Evolutionary conservation across 2,797 vertebrate genomes (phyloP), one percentile per base, ranked within the genome.

Genomic region (Helarctos malayanus): DNA sequence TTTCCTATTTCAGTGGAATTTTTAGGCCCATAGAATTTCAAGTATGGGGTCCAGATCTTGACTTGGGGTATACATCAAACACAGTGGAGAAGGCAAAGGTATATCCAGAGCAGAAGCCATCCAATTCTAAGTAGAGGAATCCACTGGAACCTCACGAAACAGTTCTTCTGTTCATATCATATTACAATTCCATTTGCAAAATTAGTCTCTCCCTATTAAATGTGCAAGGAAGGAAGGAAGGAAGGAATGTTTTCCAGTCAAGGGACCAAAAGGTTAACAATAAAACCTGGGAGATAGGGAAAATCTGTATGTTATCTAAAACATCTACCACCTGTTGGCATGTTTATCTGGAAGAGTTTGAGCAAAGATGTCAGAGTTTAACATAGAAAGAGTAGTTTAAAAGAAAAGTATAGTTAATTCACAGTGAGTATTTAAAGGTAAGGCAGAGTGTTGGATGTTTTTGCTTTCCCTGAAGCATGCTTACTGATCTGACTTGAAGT

Each of bases 1-100:
- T 91, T 94, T 82, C 47, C 29, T 68, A 59, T 49, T 76, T 93
- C 68, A 27, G 23, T 87, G 23, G 54, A 90, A 87, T 94, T 65
- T 93, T 68, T 45, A 87, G 79, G 52, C 13, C 63, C 14, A 59
- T 25, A 86, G 84, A 87, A 76, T 87, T 3, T 90, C 75, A 93
- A 32, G 13, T 59, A 29, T 19, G 49, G 13, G 85, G 29, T 95
- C 68, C 82, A 82, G 81, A 47, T 76, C 29, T 81, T 86, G 59
- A 76, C 10, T 23, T 95, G n/a, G 13, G 15, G 14, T 61, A 52
- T 80, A 54, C 21, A 69, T 82, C 2, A 65, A 95, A 75, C 19
- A 59, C 18, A 84, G 88, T 21, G 38, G 32, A 89, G 54, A 63
- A 94, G 45, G 9, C 23, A 83, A 83, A 89, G 18, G 78, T 54